Conservation (phyloP, 2,797 vertebrate genomes). For the Chrosomus eos region DNA sequence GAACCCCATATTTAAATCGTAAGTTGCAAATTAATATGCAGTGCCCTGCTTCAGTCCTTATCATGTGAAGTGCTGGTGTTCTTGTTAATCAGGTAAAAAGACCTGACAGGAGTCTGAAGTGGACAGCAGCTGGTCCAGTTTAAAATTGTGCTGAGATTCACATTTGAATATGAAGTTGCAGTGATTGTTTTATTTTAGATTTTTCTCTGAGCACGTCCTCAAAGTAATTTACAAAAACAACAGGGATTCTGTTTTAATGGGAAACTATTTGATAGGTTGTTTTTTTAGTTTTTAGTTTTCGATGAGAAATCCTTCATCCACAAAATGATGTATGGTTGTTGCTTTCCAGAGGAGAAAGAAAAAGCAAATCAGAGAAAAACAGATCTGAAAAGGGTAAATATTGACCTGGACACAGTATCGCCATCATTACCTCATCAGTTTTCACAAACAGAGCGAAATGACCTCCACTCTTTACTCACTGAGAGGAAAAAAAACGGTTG, state of each 20-base stretch:
- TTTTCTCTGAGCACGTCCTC: neutral
- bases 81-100: conserved; percentile 29
- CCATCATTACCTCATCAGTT: conserved; percentile 32
- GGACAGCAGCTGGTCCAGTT: conserved; percentile 58
- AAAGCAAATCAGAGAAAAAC: neutral
- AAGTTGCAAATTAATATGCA: conserved; percentile 41
- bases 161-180: conserved; percentile 50
- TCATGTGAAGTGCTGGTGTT: conserved; percentile 39
- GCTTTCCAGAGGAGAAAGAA: conserved; percentile 31
- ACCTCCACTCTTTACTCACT: conserved; percentile 51
- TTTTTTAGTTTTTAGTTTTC: neutral
- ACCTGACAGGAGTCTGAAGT: conserved; percentile 49
- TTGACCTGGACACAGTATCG: conserved; percentile 11
- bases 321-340: neutral
- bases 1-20: conserved; percentile 44
- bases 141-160: conserved; percentile 25
- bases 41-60: conserved; percentile 31
- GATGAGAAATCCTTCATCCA: conserved; percentile 37
- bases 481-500: conserved; percentile 49
- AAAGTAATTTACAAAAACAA: neutral
- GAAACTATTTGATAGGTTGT: neutral
- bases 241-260: neutral
- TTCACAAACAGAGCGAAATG: conserved; percentile 26
- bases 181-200: conserved; percentile 13
- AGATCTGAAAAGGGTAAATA: conserved; percentile 40